These are phyloP conservation scores for Agapornis canus DNA, from an alignment of 2,797 vertebrate species.

Conservation along the genomic window DNA sequence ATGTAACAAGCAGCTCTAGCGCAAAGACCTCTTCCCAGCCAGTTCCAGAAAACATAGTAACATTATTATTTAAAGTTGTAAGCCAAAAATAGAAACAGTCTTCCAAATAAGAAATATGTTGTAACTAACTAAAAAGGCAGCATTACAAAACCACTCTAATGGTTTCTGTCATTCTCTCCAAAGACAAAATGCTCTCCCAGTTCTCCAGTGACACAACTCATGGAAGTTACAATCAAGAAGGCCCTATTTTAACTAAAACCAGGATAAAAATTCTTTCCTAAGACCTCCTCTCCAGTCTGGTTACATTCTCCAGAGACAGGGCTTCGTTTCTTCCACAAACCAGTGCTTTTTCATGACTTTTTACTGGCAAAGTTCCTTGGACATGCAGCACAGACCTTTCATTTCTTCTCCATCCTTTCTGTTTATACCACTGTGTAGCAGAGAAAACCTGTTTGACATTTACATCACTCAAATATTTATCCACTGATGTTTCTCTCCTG, in stretches of 20 bases:
- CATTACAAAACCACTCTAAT: fast-evolving
- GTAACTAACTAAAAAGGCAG: background rate
- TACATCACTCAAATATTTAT: background rate
- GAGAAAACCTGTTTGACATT: background rate
- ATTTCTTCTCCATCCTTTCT: background rate
- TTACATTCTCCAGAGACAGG: background rate
- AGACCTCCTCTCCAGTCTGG: background rate
- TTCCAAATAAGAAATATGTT: background rate
- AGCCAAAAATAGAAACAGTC: background rate
- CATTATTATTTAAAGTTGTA: background rate
- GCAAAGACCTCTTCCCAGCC: background rate
- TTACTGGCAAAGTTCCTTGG: background rate
- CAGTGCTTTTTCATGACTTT: background rate
- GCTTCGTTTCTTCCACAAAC: background rate
- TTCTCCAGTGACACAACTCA: fast-evolving
- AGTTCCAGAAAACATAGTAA: background rate
- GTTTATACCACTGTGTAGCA: background rate
- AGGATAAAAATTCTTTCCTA: background rate
- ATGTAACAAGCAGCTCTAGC: background rate
- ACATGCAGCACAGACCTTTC: background rate
- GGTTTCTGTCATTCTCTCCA: background rate
- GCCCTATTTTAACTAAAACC: background rate
- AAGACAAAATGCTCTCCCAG: background rate
- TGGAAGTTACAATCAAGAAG: background rate
- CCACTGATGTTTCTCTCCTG: background rate